phyloP scores from a whole-genome alignment of 92 coral and sea anemone species.

The Heliopora coerulea region DNA sequence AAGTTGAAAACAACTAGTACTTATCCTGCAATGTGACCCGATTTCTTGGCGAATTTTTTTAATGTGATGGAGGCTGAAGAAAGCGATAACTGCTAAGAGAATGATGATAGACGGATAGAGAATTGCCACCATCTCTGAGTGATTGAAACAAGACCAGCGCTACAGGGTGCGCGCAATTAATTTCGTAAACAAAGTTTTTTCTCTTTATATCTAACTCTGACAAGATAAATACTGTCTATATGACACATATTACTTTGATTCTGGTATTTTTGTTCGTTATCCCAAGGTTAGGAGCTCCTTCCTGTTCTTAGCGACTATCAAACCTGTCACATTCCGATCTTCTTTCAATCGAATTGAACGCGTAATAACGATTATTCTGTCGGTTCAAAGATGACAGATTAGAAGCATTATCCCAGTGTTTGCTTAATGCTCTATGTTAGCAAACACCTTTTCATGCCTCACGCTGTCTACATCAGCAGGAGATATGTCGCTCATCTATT shows the following conservation, averaged over 20 bases:
- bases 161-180: constrained; percentile 29
- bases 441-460: constrained; percentile 36
- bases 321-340: constrained; percentile 34
- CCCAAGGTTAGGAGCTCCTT: not conserved
- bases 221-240: not conserved
- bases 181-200: constrained; percentile 11
- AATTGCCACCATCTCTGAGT: constrained; percentile 36
- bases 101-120: constrained; percentile 33
- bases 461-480: constrained; percentile 27
- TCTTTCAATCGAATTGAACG: constrained; percentile 38
- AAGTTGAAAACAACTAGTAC: too few relatives aligned
- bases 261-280: not conserved
- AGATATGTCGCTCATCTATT: not conserved
- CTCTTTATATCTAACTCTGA: not conserved
- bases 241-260: not conserved
- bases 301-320: constrained; percentile 12
- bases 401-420: constrained; percentile 46
- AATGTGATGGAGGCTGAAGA: constrained; percentile 1
- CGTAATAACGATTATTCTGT: constrained; percentile 37
- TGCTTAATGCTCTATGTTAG: constrained; percentile 44
- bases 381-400: constrained; percentile 46
- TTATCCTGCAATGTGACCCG: too few relatives aligned
- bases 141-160: constrained; percentile 39
- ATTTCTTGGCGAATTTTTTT: too few relatives aligned
- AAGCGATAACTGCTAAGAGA: constrained; percentile 10